Evolutionary conservation across 2,797 vertebrate species (phyloP), one percentile per base, ranked within the genome.

Genomic region (Sebastes kiyomatsui): DNA sequence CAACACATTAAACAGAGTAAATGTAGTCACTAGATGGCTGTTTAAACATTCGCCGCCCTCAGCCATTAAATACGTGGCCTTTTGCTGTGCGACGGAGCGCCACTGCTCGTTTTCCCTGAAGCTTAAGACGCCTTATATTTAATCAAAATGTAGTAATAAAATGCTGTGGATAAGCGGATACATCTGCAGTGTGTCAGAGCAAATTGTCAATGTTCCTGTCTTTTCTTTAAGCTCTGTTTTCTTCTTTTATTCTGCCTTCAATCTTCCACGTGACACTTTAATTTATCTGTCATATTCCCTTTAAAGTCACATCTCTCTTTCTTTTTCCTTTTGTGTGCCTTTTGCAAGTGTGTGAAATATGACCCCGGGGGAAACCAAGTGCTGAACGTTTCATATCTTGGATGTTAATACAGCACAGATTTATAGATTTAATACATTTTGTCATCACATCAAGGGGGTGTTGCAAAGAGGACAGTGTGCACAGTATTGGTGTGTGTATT

Each of bases 381-480:
- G 35, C 28, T 54, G 56, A 67, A 20, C 5, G 9, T 5, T 79
- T 76, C 28, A 69, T 56, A 77, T 27, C 68, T 64, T 52, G 8
- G 46, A 72, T 86, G 60, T 88, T 74, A 83, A 90, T 72, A 71
- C n/a, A 0, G 56, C 13, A 18, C 13, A 2, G 14, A 83, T 92
- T 90, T 86, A 87, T 88, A 73, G 32, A 46, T 87, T 77, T 66
- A 72, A 80, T 81, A 62, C 11, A 12, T 83, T 65, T 76, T 72
- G 35, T 86, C 73, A 67, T 74, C 10, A 16, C 35, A 33, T 74
- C 13, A 25, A 56, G 14, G 70, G 70, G 49, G 4, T 65, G 49
- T 38, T 67, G 64, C 32, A 73, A 13, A 66, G 32, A 35, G 20
- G 22, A 56, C 20, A 7, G 46, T 20, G 61, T 27, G 61, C 52